Evolutionary conservation across 2,888 invertebrate species (phyloP), one percentile per base, ranked within the genome.

Genomic region (Rutpela maculata): DNA sequence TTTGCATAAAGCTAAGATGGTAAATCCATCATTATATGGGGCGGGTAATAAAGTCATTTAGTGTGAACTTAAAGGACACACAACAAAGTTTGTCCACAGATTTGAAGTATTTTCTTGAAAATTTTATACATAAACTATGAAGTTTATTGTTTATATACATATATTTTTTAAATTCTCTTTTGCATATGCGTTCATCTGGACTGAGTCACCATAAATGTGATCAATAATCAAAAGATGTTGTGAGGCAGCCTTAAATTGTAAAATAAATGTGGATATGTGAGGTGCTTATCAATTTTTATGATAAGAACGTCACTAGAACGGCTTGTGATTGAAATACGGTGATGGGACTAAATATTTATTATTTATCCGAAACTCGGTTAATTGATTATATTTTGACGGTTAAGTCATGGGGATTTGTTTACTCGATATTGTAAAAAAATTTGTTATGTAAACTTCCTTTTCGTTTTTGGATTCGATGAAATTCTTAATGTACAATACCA

Each of bases 281-380:
- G 17, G 60, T 19, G 70, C 50, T 60, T 70, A 70, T 70, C 60
- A 50, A 22, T 60, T 60, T 19, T 18, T 5, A 26, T 56, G 60
- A 74, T 77, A 50, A 69, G 73, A 35, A 65, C 31, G 62, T 66
- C 73, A 76, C 68, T 50, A 35, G 12, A 70, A 35, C 76, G 74
- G 78, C 76, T 81, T 83, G 82, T 82, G 81, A 83, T 81, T 73
- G 60, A 76, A 75, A 79, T 66, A 74, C 81, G 86, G 87, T 87
- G 86, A 85, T 83, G 86, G 87, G 86, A 85, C 85, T 85, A 84
- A 84, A 79, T 76, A 78, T 69, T 74, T 55, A 31, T 60, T 59
- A n/a, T 22, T 43, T 38, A 38, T 9, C 57, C 19, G 19, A 70
- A 11, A 43, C 12, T 69, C 74, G 66, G 67, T 76, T 74, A 15